Evolutionary conservation across 1,140 invertebrate species (phyloP).

Genomic region (Atta cephalotes): DNA sequence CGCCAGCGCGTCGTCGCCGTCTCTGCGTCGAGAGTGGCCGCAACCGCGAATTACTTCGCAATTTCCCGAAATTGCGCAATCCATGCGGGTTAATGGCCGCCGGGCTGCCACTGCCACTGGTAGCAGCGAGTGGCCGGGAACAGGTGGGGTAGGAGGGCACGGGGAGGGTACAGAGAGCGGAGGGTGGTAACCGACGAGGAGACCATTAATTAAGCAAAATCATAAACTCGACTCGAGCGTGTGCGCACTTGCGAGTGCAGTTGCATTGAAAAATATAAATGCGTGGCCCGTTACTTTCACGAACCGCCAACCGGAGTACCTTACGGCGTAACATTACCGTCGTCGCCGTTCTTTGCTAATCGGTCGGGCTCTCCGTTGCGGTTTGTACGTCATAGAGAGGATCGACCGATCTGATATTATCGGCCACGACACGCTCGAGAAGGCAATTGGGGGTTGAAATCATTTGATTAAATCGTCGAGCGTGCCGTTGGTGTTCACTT

Average conservation of each 20-base stretch:
- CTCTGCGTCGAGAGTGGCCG: constrained; percentile 66
- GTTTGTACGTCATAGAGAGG: constrained; percentile 57
- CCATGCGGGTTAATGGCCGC: constrained; percentile 76
- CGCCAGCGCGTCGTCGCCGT: background rate
- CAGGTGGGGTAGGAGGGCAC: constrained; percentile 25
- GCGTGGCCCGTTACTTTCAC: constrained; percentile 72
- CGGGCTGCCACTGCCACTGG: constrained; percentile 64
- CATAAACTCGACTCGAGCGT: constrained; percentile 75
- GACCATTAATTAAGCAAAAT: constrained; percentile 81
- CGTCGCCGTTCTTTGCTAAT: constrained; percentile 46
- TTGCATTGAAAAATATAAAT: constrained; percentile 72
- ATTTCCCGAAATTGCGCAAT: constrained; percentile 81
- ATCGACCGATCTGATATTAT: constrained; percentile 69
- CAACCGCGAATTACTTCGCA: constrained; percentile 79
- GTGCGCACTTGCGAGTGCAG: constrained; percentile 25
- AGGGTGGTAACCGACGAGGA: constrained; percentile 58
- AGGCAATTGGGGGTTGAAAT: constrained; percentile 42
- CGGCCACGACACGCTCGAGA: constrained; percentile 33
- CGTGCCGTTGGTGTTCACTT: background rate
- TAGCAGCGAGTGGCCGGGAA: constrained; percentile 31
- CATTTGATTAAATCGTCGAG: constrained; percentile 20
- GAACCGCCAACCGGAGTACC: constrained; percentile 68
- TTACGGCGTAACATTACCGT: background rate
- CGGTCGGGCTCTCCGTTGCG: constrained; percentile 29
- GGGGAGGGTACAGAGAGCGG: background rate